Conservation (phyloP, 2,113 vertebrate genomes). For the Phyllopteryx taeniolatus region DNA sequence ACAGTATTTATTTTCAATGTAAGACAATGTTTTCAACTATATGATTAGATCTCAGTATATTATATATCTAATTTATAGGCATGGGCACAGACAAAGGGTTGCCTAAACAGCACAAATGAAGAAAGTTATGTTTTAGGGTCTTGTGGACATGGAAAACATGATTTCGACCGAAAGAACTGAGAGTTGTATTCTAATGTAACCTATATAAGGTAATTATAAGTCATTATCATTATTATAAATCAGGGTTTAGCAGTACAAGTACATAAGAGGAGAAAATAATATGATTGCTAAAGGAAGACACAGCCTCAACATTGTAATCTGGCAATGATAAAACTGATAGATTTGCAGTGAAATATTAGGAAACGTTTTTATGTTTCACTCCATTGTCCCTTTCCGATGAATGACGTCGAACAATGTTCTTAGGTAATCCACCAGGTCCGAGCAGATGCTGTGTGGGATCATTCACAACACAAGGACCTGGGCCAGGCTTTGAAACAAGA, state of each 20-base stretch:
- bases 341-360: not conserved
- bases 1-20: not conserved
- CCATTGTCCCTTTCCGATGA: not conserved
- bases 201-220: not conserved
- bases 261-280: not conserved
- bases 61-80: not conserved
- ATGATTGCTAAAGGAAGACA: not conserved
- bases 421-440: constrained; percentile 56
- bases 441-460: constrained; percentile 59
- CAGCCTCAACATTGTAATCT: not conserved
- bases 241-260: not conserved
- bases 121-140: not conserved
- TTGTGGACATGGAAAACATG: not conserved
- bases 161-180: not conserved
- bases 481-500: constrained; percentile 55
- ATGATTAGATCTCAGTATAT: not conserved
- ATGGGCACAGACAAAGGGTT: no score
- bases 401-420: constrained; percentile 31
- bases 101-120: not conserved
- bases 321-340: not conserved
- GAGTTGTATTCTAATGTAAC: not conserved
- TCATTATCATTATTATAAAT: not conserved
- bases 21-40: not conserved
- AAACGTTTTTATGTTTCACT: constrained; percentile 5
- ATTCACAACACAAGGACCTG: constrained; percentile 56